Evolutionary conservation across 2,888 invertebrate genomes (phyloP).

Genomic region (Drosophila percnosoma): DNA sequence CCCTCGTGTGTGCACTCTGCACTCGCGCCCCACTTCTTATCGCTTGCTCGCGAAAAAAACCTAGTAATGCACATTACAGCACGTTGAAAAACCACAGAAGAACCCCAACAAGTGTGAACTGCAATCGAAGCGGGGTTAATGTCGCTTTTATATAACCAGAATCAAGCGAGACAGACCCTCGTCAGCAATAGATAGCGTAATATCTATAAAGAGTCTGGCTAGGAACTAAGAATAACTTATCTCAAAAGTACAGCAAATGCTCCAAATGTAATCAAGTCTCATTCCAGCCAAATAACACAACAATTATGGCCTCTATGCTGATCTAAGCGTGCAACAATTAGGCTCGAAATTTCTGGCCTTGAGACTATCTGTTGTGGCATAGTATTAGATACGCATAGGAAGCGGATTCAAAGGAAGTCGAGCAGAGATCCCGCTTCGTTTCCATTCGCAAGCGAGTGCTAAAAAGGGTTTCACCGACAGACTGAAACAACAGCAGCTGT

Average conservation of each 20-base stretch:
- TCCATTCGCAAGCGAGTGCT: constrained; percentile 52
- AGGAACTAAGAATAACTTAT: neutral
- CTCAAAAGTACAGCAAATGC: neutral
- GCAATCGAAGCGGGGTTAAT: constrained; percentile 44
- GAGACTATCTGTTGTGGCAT: constrained; percentile 16
- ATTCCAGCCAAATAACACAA: constrained; percentile 4
- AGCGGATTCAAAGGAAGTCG: constrained; percentile 47
- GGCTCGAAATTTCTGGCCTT: constrained; percentile 30
- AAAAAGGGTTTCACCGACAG: constrained; percentile 70
- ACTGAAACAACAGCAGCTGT: constrained; percentile 63
- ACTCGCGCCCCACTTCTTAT: constrained; percentile 64
- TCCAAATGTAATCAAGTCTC: neutral
- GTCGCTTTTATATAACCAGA: constrained; percentile 27
- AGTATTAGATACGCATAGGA: constrained; percentile 53
- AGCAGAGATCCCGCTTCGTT: constrained; percentile 15
- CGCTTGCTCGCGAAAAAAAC: constrained; percentile 34
- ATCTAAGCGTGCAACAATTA: constrained; percentile 24
- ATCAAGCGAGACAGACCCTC: neutral
- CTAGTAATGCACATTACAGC: constrained; percentile 46
- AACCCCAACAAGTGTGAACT: constrained; percentile 27
- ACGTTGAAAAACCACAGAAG: constrained; percentile 34
- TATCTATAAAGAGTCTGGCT: neutral
- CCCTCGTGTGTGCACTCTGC: constrained; percentile 52
- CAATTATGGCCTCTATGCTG: constrained; percentile 26
- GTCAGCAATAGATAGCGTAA: neutral